Conservation (phyloP, 2,113 vertebrate genomes). For the Atractosteus spatula region DNA sequence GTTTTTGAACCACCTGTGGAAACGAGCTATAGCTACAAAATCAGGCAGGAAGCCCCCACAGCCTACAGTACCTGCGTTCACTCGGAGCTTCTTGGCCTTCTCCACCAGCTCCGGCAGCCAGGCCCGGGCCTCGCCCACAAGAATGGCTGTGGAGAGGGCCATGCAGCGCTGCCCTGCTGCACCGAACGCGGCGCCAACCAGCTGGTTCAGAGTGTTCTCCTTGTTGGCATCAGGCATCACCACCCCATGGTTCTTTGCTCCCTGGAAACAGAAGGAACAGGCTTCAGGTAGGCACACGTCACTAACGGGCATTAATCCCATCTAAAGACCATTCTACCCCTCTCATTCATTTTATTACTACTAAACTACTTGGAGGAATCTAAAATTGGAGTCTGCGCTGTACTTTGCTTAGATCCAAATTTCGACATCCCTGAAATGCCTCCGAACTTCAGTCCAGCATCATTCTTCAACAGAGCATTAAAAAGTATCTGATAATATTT, state of each 20-base stretch:
- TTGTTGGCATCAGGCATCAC: constrained; percentile 98
- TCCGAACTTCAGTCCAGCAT: constrained; percentile 21
- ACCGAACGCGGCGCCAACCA: constrained; percentile 94
- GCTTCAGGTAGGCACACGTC: too few relatives aligned
- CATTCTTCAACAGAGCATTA: neutral
- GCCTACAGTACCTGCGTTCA: constrained; percentile 79
- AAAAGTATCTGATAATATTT: neutral
- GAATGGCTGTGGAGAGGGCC: constrained; percentile 91
- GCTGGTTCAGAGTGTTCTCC: constrained; percentile 93
- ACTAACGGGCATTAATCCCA: too few relatives aligned
- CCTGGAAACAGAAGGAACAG: constrained; percentile 62
- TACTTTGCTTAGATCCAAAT: too few relatives aligned
- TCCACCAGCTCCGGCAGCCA: constrained; percentile 94
- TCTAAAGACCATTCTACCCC: too few relatives aligned
- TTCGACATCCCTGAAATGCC: too few relatives aligned
- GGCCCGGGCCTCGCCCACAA: constrained; percentile 83
- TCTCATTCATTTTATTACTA: too few relatives aligned
- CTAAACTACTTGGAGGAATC: too few relatives aligned
- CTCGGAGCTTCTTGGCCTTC: constrained; percentile 79
- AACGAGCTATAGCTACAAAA: too few relatives aligned
- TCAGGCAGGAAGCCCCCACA: too few relatives aligned
- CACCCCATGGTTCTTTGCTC: constrained; percentile 96
- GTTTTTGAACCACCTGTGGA: too few relatives aligned
- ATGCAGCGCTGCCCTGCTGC: constrained; percentile 96
- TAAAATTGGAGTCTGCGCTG: too few relatives aligned